phyloP scores from a whole-genome alignment of 2,888 invertebrate genomes.

The Drosophila meridiana region DNA sequence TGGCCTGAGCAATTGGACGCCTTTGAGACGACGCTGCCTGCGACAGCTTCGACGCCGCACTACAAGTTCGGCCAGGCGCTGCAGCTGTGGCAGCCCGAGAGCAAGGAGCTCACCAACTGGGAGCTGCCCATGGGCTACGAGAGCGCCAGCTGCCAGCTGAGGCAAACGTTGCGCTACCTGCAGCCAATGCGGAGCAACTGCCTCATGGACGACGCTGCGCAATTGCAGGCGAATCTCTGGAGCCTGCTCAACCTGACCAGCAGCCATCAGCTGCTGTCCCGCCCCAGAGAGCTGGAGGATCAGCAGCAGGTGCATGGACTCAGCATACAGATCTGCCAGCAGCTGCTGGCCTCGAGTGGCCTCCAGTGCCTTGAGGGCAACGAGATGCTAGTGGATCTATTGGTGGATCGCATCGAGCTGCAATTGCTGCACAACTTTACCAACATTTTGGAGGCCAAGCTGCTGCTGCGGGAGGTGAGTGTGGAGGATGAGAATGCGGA shows the following conservation, averaged over 20 bases:
- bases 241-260: conserved; percentile 55
- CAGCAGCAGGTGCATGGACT: conserved; percentile 30
- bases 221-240: conserved; percentile 52
- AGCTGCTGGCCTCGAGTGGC: background rate
- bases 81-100: conserved; percentile 65
- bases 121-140: conserved; percentile 79
- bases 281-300: conserved; percentile 56
- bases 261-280: conserved; percentile 52
- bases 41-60: conserved; percentile 16
- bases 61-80: conserved; percentile 79
- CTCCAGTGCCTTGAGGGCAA: conserved; percentile 40
- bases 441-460: conserved; percentile 47
- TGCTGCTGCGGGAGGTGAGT: conserved; percentile 32
- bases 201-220: conserved; percentile 42
- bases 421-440: conserved; percentile 69
- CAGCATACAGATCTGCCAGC: conserved; percentile 52
- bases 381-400: conserved; percentile 43
- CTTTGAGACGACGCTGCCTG: conserved; percentile 29
- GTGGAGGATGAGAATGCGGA: conserved; percentile 25
- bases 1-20: conserved; percentile 64
- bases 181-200: conserved; percentile 63
- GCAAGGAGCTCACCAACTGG: conserved; percentile 34
- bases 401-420: conserved; percentile 50
- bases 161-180: conserved; percentile 77
- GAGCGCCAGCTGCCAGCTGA: conserved; percentile 73